Evolutionary conservation across 2,113 vertebrate species (phyloP).

Genomic region (Apteryx owenii): DNA sequence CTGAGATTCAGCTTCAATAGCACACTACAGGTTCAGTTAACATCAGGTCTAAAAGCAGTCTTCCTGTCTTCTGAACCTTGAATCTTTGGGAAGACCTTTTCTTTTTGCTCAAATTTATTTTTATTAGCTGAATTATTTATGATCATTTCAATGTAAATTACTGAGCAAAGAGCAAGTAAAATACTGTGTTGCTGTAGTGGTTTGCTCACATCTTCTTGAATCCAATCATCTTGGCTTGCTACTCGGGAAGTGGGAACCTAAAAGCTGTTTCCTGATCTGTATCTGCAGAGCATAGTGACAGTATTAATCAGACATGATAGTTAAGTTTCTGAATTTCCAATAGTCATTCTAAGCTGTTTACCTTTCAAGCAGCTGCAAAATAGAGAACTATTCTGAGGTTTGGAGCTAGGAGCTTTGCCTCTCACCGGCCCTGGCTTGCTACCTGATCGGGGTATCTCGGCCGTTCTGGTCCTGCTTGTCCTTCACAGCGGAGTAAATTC

Average conservation of each 20-base stretch:
- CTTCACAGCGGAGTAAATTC: not conserved
- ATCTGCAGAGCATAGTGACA: not conserved
- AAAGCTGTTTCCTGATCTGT: not conserved
- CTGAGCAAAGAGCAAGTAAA: slow-evolving; percentile 12
- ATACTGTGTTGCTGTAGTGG: not conserved
- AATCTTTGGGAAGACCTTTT: slow-evolving; percentile 18
- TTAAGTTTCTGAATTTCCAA: not conserved
- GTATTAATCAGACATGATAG: not conserved
- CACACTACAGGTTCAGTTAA: slow-evolving; percentile 44
- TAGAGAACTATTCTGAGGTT: not conserved
- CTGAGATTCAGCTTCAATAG: slow-evolving; percentile 59
- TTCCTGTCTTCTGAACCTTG: slow-evolving; percentile 8
- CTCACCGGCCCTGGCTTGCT: not conserved
- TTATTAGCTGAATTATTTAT: slow-evolving; percentile 45
- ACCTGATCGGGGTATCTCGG: not conserved
- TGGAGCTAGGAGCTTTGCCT: not conserved
- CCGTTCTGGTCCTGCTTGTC: not conserved
- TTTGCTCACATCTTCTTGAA: not conserved
- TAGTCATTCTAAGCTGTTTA: not conserved
- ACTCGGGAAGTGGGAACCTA: not conserved
- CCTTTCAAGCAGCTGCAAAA: not conserved
- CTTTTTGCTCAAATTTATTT: slow-evolving; percentile 26
- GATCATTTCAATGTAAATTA: slow-evolving; percentile 1
- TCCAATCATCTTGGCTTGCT: not conserved
- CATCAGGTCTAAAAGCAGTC: slow-evolving; percentile 43